phyloP scores from a whole-genome alignment of 2,113 vertebrate species.

The Atherinomorus stipes region DNA sequence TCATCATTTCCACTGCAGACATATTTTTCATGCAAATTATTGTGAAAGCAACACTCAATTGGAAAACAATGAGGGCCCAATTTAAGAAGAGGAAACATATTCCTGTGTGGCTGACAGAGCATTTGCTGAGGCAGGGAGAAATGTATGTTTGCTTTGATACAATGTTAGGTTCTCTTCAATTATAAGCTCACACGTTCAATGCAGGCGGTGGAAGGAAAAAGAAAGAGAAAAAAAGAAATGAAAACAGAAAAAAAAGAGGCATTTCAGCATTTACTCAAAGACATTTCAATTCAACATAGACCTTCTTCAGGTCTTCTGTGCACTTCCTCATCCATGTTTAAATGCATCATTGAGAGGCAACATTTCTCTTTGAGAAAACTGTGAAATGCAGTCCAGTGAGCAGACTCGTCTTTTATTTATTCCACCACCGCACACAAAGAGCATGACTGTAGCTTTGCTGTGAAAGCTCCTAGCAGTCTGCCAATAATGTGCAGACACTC shows the following conservation, averaged over 20 bases:
- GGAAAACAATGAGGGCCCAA: slow-evolving; percentile 70
- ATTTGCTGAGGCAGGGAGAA: slow-evolving; percentile 64
- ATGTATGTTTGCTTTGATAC: slow-evolving; percentile 53
- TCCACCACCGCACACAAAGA: slow-evolving; percentile 44
- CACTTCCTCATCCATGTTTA: slow-evolving; percentile 36
- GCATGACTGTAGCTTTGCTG: slow-evolving; percentile 29
- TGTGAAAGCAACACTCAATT: slow-evolving; percentile 48
- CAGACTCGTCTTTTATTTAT: slow-evolving; percentile 54
- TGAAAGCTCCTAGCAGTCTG: slow-evolving; percentile 39
- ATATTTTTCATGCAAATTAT: slow-evolving; percentile 79
- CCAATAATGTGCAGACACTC: slow-evolving; percentile 36
- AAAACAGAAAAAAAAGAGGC: slow-evolving; percentile 31
- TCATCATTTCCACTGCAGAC: slow-evolving; percentile 71
- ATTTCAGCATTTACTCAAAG: slow-evolving; percentile 36
- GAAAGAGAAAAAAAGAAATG: background rate
- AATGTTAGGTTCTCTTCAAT: slow-evolving; percentile 46
- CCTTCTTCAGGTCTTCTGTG: background rate
- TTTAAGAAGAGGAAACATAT: slow-evolving; percentile 56
- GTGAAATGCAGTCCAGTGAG: slow-evolving; percentile 51
- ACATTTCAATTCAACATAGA: slow-evolving; percentile 15
- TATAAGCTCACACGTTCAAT: slow-evolving; percentile 52
- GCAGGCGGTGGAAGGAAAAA: background rate
- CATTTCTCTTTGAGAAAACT: slow-evolving; percentile 35
- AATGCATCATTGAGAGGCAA: slow-evolving; percentile 14
- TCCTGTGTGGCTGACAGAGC: slow-evolving; percentile 66